phyloP scores from a whole-genome alignment of 2,113 vertebrate genomes.

The Zosterops hypoxanthus region DNA sequence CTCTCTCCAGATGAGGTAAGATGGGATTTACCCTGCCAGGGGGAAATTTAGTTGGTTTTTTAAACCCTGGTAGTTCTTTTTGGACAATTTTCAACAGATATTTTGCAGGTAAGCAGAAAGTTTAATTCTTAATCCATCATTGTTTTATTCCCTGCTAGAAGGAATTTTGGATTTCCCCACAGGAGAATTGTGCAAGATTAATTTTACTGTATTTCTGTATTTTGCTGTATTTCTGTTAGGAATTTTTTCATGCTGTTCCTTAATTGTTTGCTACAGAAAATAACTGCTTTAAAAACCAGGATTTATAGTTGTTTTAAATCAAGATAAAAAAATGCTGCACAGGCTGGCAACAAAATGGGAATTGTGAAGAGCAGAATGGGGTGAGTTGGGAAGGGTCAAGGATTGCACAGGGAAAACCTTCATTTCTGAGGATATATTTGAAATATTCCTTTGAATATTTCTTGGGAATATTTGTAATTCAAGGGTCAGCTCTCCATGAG shows the following conservation, averaged over 20 bases:
- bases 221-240: not conserved
- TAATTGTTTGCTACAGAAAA: not conserved
- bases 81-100: rapidly evolving
- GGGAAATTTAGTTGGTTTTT: not conserved
- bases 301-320: not conserved
- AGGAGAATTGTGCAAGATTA: too few relatives aligned
- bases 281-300: not conserved
- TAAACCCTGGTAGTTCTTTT: rapidly evolving
- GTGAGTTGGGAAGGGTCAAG: not conserved
- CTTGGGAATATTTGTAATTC: not conserved
- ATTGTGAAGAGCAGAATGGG: not conserved
- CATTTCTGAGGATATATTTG: not conserved
- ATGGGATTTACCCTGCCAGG: not conserved
- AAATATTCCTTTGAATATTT: not conserved
- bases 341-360: not conserved
- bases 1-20: conserved; percentile 81
- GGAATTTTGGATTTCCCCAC: not conserved
- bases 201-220: not conserved
- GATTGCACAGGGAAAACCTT: not conserved
- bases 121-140: not conserved
- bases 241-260: not conserved
- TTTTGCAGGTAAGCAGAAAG: not conserved
- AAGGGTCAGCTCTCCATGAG: not conserved
- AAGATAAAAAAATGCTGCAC: not conserved
- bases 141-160: not conserved